Percentiles rank a stretch among this genome's conserved stretches.
phyloP scores from a whole-genome alignment of 2,797 vertebrate species.

The Neosilurus hyrtlii region DNA sequence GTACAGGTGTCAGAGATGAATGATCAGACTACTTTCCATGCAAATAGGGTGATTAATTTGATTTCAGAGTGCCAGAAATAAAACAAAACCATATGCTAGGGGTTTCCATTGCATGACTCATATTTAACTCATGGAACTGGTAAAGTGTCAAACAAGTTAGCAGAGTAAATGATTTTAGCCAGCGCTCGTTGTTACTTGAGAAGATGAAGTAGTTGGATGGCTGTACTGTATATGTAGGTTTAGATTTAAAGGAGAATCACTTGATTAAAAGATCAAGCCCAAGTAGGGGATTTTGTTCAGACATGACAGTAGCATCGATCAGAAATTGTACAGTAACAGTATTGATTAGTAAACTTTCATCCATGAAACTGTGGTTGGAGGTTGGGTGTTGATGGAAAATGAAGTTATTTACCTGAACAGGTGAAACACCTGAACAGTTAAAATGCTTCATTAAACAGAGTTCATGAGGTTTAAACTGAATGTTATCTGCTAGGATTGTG shows the following conservation, averaged over 20 bases:
- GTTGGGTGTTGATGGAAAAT: neutral
- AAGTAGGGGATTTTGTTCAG: neutral
- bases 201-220: neutral
- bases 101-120: slow-evolving; percentile 17
- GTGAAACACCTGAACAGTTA: no score
- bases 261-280: neutral
- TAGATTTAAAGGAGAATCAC: neutral
- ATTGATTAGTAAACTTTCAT: neutral
- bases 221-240: neutral
- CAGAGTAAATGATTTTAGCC: neutral
- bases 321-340: neutral
- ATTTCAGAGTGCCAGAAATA: slow-evolving; percentile 28
- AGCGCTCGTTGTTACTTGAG: neutral
- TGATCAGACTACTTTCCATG: neutral
- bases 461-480: neutral
- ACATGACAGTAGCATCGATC: neutral
- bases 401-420: neutral
- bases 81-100: slow-evolving; percentile 12
- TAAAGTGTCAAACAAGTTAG: neutral
- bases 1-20: slow-evolving; percentile 30
- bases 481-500: neutral
- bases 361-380: neutral
- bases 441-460: neutral
- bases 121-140: neutral
- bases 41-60: slow-evolving; percentile 25